Evolutionary conservation across 2,888 invertebrate species (phyloP), one percentile per base, ranked within the genome.

Genomic region (Labia minor): DNA sequence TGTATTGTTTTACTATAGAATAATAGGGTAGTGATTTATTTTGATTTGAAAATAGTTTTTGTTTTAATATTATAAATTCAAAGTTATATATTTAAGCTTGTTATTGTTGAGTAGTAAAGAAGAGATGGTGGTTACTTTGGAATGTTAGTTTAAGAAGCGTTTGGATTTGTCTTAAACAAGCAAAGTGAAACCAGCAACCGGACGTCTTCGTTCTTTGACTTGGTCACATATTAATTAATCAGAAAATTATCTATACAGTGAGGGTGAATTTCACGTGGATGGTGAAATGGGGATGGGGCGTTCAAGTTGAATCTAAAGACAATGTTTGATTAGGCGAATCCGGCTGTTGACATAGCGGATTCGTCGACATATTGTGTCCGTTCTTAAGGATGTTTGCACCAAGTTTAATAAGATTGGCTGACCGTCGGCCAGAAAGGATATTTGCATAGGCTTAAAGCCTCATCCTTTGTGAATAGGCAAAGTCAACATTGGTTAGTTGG

Each of bases 281-380:
- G 26, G 26, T 6, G 3, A 26, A 26, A 3, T 26, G 26, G 8
- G 8, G 26, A 6, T 26, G 26, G 8, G 8, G 26, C 26, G 4
- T 8, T 26, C 26, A 26, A 49, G 49, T 11, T 33, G 6, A 8
- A 16, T 4, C 49, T 49, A 49, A 49, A 14, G 49, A 49, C 49
- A 49, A 49, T 49, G 49, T 49, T 49, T 49, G 49, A 49, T 49
- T 49, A 49, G 49, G 49, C 49, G 49, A 49, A 49, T 49, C 49
- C 49, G 49, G 49, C 16, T 49, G 49, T 49, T 49, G 49, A 49
- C 49, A 49, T 16, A 49, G 49, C 49, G 49, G 49, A 49, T n/a
- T 49, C 49, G 49, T 16, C 49, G 49, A 49, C 49, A 49, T 49
- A 49, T 49, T 49, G 49, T 49, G 49, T 49, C 49, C 49, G 49